Evolutionary conservation across 2,888 invertebrate genomes (phyloP), one percentile per base, ranked within the genome.

Genomic region (Lagria hirta): DNA sequence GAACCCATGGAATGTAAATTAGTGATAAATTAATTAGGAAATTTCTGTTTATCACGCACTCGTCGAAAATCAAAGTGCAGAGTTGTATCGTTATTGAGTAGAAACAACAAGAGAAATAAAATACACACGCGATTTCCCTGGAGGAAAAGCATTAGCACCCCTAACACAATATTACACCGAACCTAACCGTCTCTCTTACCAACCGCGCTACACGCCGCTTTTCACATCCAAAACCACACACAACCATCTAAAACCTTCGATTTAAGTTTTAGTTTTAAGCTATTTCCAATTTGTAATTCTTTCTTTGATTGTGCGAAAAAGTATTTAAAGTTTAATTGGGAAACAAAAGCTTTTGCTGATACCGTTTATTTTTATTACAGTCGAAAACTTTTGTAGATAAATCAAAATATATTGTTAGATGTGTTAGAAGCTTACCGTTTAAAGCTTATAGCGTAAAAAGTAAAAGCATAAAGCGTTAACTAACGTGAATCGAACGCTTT

Each of bases 161-260:
- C 55, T 56, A 60, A 61, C 57, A 57, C 55, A 61, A 61, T 61
- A 61, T 60, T 60, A 60, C 55, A 57, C 53, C 54, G 54, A 61
- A 58, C 57, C 54, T 55, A 61, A 58, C 57, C 58, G 52, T 53
- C 17, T 51, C 43, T 50, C 59, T 55, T 58, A 56, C 57, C 55
- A 59, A 59, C 59, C 58, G 40, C 55, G n/a, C n/a, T 51, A 51
- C 52, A 50, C 51, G 48, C 49, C 17, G 52, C 51, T 49, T 32
- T 30, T 36, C 2, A 34, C 35, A 36, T 48, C 49, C 33, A 47
- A 46, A 43, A 37, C 44, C 43, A 27, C 42, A n/a, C n/a, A n/a
- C n/a, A n/a, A n/a, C n/a, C n/a, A n/a, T n/a, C n/a, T n/a, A 36
- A 43, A 45, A 34, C 21, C 42, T 49, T 48, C 49, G 52, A 52